These are phyloP conservation scores for Drosophila obscura DNA, from an alignment of 1,140 invertebrate species.

Conservation along the genomic window DNA sequence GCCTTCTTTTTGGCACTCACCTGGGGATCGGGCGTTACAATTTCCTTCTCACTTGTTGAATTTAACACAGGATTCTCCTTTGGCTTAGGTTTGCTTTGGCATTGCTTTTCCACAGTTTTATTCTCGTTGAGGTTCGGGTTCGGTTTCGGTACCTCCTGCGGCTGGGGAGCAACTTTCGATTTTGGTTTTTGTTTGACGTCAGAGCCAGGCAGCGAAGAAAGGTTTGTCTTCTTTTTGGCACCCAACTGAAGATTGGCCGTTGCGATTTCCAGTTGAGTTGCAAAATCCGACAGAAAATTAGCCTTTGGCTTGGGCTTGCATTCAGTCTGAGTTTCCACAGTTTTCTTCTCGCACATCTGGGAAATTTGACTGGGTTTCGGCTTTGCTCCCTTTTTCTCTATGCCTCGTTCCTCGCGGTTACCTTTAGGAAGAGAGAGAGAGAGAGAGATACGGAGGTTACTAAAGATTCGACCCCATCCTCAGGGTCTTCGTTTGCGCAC, in stretches of 20 bases:
- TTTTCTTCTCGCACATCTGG: not conserved
- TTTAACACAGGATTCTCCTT: not conserved
- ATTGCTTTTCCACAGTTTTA: not conserved
- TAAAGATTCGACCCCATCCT: not conserved
- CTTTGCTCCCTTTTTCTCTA: constrained; percentile 1
- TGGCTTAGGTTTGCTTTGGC: not conserved
- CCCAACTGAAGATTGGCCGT: too few species aligned
- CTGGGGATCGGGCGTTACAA: not conserved
- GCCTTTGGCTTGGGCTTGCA: too few species aligned
- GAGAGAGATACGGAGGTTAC: not conserved
- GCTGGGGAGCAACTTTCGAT: too few species aligned
- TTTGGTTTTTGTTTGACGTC: too few species aligned
- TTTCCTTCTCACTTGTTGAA: not conserved
- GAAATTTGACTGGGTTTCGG: not conserved
- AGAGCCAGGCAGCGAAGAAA: too few species aligned
- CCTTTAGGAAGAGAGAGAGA: constrained; percentile 7
- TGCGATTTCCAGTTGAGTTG: not conserved
- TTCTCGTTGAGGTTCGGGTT: not conserved
- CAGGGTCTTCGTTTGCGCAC: constrained; percentile 13
- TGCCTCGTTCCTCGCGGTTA: constrained; percentile 10
- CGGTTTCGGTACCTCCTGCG: too few species aligned
- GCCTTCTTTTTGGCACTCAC: not conserved
- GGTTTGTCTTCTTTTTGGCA: too few species aligned
- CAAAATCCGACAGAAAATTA: too few species aligned
- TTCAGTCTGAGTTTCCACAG: not conserved